These are phyloP conservation scores for Brachionus paranguensis DNA, from an alignment of 1,140 invertebrate genomes.

Conservation along the genomic window DNA sequence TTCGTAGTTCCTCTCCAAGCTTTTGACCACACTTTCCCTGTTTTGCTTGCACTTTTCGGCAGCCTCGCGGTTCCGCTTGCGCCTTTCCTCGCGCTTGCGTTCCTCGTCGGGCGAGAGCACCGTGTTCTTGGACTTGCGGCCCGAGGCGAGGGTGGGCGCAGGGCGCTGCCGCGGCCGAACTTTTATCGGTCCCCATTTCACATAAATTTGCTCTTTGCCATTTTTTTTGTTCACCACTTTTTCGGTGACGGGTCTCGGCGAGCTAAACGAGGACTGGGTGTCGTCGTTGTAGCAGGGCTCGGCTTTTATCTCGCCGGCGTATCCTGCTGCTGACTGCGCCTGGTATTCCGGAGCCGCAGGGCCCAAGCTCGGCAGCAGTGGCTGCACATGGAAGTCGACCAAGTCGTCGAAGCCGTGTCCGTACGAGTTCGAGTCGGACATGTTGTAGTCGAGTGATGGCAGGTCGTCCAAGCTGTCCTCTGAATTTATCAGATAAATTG, in stretches of 20 bases:
- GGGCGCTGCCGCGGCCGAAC: constrained; percentile 18
- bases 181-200: neutral
- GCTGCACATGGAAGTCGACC: neutral
- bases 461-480: neutral
- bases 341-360: neutral
- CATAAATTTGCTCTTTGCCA: neutral
- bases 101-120: neutral
- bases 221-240: constrained; percentile 19
- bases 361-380: neutral
- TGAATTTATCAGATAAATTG: neutral
- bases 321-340: neutral
- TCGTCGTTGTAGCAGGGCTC: neutral
- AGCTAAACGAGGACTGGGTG: neutral
- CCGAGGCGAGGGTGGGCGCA: constrained; percentile 2
- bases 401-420: neutral
- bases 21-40: neutral
- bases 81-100: constrained; percentile 13
- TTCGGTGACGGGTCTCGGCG: neutral
- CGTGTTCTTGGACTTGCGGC: constrained; percentile 27
- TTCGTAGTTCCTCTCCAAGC: neutral
- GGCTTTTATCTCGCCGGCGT: neutral
- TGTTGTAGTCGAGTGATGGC: neutral
- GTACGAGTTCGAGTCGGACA: neutral
- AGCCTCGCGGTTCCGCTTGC: constrained; percentile 13
- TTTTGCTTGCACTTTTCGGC: constrained; percentile 40